Percentiles rank a stretch among this genome's conserved stretches.
Evolutionary conservation across 2,797 vertebrate species (phyloP).

Genomic region (Sebastes aleutianus): DNA sequence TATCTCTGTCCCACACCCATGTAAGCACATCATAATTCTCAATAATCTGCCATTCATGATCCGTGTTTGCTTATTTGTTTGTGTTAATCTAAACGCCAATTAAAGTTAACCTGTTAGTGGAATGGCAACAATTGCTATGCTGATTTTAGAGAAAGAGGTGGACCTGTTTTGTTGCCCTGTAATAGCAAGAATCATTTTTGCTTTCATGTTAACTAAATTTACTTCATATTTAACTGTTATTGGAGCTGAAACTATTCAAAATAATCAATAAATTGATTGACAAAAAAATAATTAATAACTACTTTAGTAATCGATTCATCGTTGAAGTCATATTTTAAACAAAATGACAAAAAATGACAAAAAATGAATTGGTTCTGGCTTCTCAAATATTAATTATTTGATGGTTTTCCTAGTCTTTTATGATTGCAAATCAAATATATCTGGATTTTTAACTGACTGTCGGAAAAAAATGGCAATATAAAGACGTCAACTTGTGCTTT

Average conservation of each 20-base stretch:
- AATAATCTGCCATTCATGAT: slow-evolving; percentile 62
- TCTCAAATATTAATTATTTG: background rate
- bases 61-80: slow-evolving; percentile 46
- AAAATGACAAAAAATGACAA: accelerated
- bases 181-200: background rate
- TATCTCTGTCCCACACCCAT: slow-evolving; percentile 55
- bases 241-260: background rate
- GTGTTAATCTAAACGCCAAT: slow-evolving; percentile 52
- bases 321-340: background rate
- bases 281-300: accelerated
- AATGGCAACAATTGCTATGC: background rate
- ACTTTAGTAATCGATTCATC: background rate
- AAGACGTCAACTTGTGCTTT: accelerated
- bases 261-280: background rate
- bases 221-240: background rate
- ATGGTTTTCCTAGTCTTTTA: background rate
- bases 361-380: background rate
- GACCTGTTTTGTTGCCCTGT: background rate
- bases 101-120: slow-evolving; percentile 33
- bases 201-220: background rate
- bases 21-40: slow-evolving; percentile 61
- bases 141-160: background rate
- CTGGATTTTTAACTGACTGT: background rate
- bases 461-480: background rate
- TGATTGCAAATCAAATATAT: background rate